Base-by-base conservation (phyloP, 2,888 invertebrate species). In the Helobdella robusta region DNA sequence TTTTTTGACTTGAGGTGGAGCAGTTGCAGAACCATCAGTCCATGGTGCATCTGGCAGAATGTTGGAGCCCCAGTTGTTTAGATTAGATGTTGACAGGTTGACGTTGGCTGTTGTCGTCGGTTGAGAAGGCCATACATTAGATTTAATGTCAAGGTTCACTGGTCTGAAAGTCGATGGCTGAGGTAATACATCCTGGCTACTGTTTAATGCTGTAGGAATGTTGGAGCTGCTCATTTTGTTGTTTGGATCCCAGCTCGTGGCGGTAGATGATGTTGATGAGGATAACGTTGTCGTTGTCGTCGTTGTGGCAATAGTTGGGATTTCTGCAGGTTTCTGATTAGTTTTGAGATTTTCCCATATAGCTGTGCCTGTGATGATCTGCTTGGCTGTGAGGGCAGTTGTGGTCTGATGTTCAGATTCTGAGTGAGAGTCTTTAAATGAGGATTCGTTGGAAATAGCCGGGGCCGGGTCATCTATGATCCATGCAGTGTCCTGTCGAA, bases 401-500 rank as follows among this genome's bases (percentile, higher is more conserved):
- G 56, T 56, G 56, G 30, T 56, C 2, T 56, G 56, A 30, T 56
- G 56, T 30, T 56, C 56, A 56, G 28, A 32, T 25, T 56, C 56
- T 56, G 32, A 56, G 32, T 56, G 56, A 56, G 63, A 32, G 28
- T 63, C 63, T 52, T 63, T 52, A n/a, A 28, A 32, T 18, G 63
- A 35, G 8, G 63, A 34, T 23, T 63, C 63, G 59, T 30, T 23
- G 2, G 44, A 25, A 5, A 23, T 50, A 18, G 59, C 34, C 11
- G 56, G 44, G n/a, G 40, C 28, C 20, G 46, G 28, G 20, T 60
- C 60, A 5, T 65, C 60, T 1, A 65, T 48, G 11, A 65, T 25
- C 65, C 65, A 65, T 20, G 65, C 59, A 28, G 65, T 65, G 60
- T 65, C 65, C 48, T 65, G 65, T n/a, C 65, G 59, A 35, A 65